Conservation (phyloP, 2,797 vertebrate genomes). For the Dipus sagitta region DNA sequence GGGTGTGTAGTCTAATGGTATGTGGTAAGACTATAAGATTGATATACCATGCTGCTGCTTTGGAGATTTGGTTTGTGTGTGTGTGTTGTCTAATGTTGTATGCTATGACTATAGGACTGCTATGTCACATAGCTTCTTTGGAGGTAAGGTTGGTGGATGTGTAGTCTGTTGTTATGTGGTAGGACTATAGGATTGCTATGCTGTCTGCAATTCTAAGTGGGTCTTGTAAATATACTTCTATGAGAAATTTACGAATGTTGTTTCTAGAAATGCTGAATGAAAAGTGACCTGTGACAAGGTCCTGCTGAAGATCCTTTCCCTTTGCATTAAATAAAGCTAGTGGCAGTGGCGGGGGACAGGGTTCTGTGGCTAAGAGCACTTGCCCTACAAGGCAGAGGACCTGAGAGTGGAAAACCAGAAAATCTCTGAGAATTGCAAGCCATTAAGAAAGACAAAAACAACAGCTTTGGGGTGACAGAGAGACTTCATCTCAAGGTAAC, state of each 20-base stretch:
- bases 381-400: too few species aligned
- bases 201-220: background rate
- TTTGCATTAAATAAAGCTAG: background rate
- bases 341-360: too few species aligned
- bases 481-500: too few species aligned
- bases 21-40: background rate
- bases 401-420: too few species aligned
- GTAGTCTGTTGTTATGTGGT: background rate
- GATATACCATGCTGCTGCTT: background rate
- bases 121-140: background rate
- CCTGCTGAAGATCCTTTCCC: background rate
- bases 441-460: too few species aligned
- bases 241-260: conserved; percentile 1
- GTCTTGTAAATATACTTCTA: background rate
- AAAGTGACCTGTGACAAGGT: background rate
- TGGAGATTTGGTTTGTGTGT: background rate
- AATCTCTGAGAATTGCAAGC: too few species aligned
- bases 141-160: background rate
- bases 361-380: too few species aligned
- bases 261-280: background rate
- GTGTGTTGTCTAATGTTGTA: background rate
- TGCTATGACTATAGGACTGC: background rate
- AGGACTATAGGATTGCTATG: background rate
- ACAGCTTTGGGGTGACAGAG: too few species aligned
- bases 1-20: background rate